Percentiles rank a stretch among this genome's conserved stretches.
These are phyloP conservation scores for Macrobrachium nipponense DNA, from an alignment of 1,140 invertebrate genomes.

Conservation along the genomic window DNA sequence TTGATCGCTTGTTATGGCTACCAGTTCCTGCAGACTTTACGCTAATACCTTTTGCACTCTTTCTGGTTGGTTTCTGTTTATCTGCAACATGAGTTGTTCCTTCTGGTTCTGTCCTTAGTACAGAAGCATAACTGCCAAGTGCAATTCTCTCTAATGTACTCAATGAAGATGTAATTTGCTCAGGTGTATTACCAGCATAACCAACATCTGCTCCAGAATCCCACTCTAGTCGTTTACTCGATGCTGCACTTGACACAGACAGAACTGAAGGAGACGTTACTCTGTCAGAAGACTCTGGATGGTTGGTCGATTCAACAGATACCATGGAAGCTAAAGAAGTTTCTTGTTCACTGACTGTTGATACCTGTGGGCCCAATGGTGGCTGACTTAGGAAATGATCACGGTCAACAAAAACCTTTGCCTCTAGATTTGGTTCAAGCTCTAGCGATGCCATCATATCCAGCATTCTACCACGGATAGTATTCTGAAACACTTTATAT, in stretches of 20 bases:
- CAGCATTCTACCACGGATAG: slow-evolving; percentile 51
- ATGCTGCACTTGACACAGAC: slow-evolving; percentile 76
- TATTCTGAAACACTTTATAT: slow-evolving; percentile 45
- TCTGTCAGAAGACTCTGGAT: slow-evolving; percentile 43
- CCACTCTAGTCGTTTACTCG: slow-evolving; percentile 79
- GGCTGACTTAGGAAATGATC: slow-evolving; percentile 42
- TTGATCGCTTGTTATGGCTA: not conserved
- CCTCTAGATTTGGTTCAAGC: slow-evolving; percentile 8
- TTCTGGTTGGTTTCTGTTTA: slow-evolving; percentile 33
- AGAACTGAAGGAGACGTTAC: slow-evolving; percentile 61
- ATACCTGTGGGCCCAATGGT: slow-evolving; percentile 16
- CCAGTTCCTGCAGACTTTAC: slow-evolving; percentile 1
- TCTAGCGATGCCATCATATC: slow-evolving; percentile 47
- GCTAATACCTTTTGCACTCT: not conserved
- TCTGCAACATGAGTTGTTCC: slow-evolving; percentile 48
- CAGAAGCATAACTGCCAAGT: slow-evolving; percentile 59
- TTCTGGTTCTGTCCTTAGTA: slow-evolving; percentile 55
- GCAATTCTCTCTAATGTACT: slow-evolving; percentile 60
- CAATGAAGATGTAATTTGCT: slow-evolving; percentile 31
- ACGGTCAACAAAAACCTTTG: slow-evolving; percentile 24
- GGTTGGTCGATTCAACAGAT: slow-evolving; percentile 54
- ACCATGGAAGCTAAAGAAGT: slow-evolving; percentile 42
- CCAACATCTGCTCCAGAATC: slow-evolving; percentile 83
- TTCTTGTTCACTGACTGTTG: slow-evolving; percentile 37
- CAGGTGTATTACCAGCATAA: slow-evolving; percentile 68